Conservation (phyloP, 2,888 invertebrate genomes). For the Coleophora flavipennella region DNA sequence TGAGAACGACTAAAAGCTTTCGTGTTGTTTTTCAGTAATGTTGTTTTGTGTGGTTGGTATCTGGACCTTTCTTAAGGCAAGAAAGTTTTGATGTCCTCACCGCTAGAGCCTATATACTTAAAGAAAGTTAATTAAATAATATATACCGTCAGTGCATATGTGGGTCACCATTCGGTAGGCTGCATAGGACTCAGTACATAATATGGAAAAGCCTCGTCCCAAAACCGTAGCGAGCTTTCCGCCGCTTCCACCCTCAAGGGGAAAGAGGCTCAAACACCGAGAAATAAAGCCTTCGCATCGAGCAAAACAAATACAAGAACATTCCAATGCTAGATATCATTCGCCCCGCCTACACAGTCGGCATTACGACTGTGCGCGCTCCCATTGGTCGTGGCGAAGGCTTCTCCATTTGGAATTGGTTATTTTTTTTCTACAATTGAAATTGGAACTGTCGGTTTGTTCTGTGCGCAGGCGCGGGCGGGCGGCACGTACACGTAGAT, state of each 20-base stretch:
- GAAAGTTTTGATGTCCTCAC: too few species aligned
- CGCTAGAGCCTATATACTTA: too few species aligned
- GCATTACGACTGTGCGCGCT: constrained; percentile 69
- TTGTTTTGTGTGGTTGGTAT: neutral
- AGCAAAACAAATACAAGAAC: constrained; percentile 71
- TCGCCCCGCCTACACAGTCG: constrained; percentile 71
- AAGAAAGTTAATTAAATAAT: neutral
- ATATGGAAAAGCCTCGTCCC: constrained; percentile 55
- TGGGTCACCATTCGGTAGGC: constrained; percentile 38
- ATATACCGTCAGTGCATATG: constrained; percentile 13
- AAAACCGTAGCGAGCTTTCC: constrained; percentile 62
- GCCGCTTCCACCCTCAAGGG: constrained; percentile 57
- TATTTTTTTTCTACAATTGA: constrained; percentile 71
- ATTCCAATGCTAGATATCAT: constrained; percentile 74
- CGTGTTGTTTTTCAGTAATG: constrained; percentile 12
- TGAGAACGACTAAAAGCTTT: constrained; percentile 15
- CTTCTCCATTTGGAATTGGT: constrained; percentile 71
- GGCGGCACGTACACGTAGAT: constrained; percentile 67
- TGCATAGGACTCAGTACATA: constrained; percentile 51
- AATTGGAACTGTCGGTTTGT: constrained; percentile 68
- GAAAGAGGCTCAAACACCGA: constrained; percentile 66
- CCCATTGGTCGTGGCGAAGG: constrained; percentile 67
- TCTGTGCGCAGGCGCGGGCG: constrained; percentile 62
- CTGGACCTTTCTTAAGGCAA: too few species aligned
- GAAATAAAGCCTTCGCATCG: constrained; percentile 69